Conservation (phyloP, 2,888 invertebrate genomes). For the Troilus luridus region DNA sequence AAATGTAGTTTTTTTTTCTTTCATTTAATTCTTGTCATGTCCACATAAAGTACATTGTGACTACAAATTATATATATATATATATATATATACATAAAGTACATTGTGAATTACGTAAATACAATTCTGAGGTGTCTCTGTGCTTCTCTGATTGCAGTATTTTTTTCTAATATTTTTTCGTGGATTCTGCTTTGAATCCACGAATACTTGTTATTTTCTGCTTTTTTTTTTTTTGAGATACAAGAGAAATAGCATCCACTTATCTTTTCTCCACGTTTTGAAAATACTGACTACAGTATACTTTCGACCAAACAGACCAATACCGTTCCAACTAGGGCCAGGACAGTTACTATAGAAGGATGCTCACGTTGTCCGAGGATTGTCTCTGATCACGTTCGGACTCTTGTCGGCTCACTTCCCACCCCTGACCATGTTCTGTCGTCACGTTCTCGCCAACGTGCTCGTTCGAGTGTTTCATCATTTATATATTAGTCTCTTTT, state of each 20-base stretch:
- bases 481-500: background rate
- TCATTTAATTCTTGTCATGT: too few species aligned
- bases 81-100: too few species aligned
- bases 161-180: background rate
- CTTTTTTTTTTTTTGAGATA: background rate
- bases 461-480: background rate
- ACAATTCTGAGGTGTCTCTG: too few species aligned
- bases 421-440: background rate
- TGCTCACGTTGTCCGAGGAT: background rate
- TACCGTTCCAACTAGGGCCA: background rate
- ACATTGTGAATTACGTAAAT: too few species aligned
- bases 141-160: background rate
- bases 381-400: background rate
- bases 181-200: background rate
- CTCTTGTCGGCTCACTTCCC: background rate
- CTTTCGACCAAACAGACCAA: background rate
- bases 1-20: too few species aligned
- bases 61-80: too few species aligned
- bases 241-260: background rate
- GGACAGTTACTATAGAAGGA: background rate
- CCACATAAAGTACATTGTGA: too few species aligned
- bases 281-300: background rate
- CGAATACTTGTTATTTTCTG: background rate
- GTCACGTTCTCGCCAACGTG: background rate
- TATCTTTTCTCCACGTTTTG: background rate